Evolutionary conservation across 2,113 vertebrate species (phyloP).

Genomic region (Cyanoramphus novaezelandiae): DNA sequence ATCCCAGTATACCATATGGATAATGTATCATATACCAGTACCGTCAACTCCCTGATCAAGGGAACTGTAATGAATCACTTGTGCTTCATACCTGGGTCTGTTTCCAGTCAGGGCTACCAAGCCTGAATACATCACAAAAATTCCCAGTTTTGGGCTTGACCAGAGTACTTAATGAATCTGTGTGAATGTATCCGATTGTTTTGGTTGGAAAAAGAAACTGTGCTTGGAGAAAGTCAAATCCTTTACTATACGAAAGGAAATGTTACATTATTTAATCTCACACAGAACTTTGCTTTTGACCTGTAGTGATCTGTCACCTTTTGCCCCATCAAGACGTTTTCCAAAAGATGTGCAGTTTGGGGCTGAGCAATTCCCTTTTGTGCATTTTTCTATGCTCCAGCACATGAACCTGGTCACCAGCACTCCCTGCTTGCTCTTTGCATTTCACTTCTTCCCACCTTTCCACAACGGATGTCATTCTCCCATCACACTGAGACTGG

Average conservation of each 20-base stretch:
- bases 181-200: background rate
- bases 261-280: background rate
- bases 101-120: background rate
- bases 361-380: background rate
- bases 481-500: background rate
- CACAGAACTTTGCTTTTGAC: background rate
- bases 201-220: background rate
- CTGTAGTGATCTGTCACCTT: background rate
- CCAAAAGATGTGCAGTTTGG: background rate
- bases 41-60: background rate
- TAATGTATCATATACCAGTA: background rate
- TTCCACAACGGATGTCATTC: rapidly evolving
- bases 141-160: background rate
- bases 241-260: background rate
- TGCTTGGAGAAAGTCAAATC: background rate
- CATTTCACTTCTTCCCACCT: background rate
- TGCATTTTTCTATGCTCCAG: background rate
- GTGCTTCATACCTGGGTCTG: background rate
- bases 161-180: background rate
- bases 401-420: background rate
- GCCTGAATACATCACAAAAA: background rate
- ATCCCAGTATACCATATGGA: background rate
- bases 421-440: background rate
- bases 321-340: background rate
- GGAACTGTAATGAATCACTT: rapidly evolving